phyloP scores from a whole-genome alignment of 2,113 vertebrate species.

The Eptesicus fuscus region DNA sequence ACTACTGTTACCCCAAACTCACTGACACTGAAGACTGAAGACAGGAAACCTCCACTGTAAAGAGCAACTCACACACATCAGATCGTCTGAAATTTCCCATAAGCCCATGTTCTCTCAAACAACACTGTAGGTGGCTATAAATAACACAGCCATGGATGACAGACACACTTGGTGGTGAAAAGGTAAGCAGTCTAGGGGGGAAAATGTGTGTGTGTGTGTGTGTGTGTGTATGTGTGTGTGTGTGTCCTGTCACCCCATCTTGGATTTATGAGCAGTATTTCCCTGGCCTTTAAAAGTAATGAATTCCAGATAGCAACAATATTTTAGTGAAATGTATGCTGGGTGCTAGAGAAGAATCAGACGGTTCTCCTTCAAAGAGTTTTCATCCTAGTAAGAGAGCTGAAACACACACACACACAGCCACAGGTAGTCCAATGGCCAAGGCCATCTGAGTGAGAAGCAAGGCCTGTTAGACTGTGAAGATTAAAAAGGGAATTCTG shows the following conservation, averaged over 20 bases:
- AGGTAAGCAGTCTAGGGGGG: not conserved
- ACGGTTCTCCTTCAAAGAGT: not conserved
- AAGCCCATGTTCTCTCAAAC: not conserved
- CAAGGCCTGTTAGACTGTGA: not conserved
- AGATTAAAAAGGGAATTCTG: not conserved
- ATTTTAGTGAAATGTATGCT: not conserved
- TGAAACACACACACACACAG: too few relatives aligned
- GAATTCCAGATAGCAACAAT: not conserved
- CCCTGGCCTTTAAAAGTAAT: not conserved
- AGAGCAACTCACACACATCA: not conserved
- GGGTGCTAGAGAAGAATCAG: not conserved
- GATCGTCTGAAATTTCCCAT: not conserved
- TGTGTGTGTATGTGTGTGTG: not conserved
- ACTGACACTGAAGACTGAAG: not conserved
- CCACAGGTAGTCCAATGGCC: not conserved
- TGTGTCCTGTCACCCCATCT: not conserved
- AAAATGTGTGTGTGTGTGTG: not conserved
- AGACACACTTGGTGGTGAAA: not conserved
- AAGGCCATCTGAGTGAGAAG: too few relatives aligned
- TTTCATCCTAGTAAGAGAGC: not conserved
- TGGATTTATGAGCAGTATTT: not conserved
- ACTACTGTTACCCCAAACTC: not conserved
- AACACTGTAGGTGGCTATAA: not conserved
- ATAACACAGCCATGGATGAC: not conserved
- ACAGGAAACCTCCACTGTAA: not conserved